Percentiles rank a stretch among this genome's conserved stretches.
Evolutionary conservation across 2,888 invertebrate genomes (phyloP).

Genomic region (Cerastis leucographa): DNA sequence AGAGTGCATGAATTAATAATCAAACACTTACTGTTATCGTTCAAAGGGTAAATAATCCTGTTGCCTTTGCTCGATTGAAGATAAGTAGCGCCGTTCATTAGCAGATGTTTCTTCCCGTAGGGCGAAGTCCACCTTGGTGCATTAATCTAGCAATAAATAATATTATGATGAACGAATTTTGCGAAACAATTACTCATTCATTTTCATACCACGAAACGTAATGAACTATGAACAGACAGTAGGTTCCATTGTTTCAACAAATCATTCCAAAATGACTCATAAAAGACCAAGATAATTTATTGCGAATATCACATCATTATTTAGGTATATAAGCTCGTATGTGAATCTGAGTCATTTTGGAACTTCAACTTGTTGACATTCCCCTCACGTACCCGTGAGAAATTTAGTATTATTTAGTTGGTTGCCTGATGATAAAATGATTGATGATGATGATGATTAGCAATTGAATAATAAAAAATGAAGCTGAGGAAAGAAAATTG

Average conservation of each 20-base stretch:
- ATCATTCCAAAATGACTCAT: not conserved
- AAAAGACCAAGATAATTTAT: not conserved
- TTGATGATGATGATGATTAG: no score
- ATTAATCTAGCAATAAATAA: slow-evolving; percentile 46
- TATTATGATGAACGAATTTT: not conserved
- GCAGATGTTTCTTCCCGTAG: slow-evolving; percentile 73
- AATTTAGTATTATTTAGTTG: not conserved
- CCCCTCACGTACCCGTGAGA: not conserved
- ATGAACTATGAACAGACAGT: not conserved
- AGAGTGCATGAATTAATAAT: no score
- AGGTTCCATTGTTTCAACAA: not conserved
- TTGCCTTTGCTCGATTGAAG: slow-evolving; percentile 66
- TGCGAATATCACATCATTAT: not conserved
- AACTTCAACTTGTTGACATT: not conserved
- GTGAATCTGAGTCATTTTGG: not conserved
- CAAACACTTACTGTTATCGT: slow-evolving; percentile 38
- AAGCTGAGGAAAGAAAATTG: not conserved
- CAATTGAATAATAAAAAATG: not conserved
- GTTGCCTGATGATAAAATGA: no score
- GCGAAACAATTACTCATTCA: not conserved
- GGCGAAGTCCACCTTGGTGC: slow-evolving; percentile 81
- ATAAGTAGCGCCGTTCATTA: slow-evolving; percentile 81
- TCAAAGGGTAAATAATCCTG: slow-evolving; percentile 70
- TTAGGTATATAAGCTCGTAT: not conserved
- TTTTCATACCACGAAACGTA: not conserved